Base-by-base conservation (phyloP, 2,888 invertebrate genomes). In the Cephus sareptanus region DNA sequence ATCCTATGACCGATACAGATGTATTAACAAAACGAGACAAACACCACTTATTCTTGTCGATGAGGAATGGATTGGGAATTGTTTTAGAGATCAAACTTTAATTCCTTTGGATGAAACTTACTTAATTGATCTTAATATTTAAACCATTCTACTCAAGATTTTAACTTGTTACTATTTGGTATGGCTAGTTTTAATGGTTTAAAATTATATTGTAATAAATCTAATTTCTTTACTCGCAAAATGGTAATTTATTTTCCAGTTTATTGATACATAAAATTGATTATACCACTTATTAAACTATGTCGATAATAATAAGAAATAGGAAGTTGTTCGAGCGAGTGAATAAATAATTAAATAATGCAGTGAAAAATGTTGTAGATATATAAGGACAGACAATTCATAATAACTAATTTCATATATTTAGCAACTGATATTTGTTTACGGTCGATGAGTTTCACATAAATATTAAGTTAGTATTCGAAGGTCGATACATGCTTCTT, bases 401-500 rank as follows among this genome's bases (percentile, higher is more conserved):
- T 40, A 15, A 40, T 13, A 40, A 40, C 23, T 40, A 15, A 40
- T 56, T 56, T 23, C 56, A 56, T 23, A 56, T 23, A 23, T 23
- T 56, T 15, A 56, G 56, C 23, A 56, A 9, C 1, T 56, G 23
- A 40, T 40, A 40, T 15, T 40, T 40, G 15, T 9, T 40, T 6
- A 15, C 6, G 40, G 4, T 6, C 15, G 6, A 9, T 23, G 9
- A 23, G 9, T 23, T 56, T 23, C 23, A 56, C 15, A 9, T 23
- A 56, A 56, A 23, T 23, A 77, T 13, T 75, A 75, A 31, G 69
- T 30, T 37, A 79, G n/a, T 4, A 83, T 80, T 79, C 84, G 80
- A 15, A 90, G 82, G 85, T 90, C 90, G 6, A 90, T 76, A 73
- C 90, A 90, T 1, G 89, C 90, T 83, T 89, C 89, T 70, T 87